Percentiles rank a stretch among this genome's conserved stretches.
These are phyloP conservation scores for Troides aeacus DNA, from an alignment of 2,888 invertebrate genomes.

Conservation along the genomic window DNA sequence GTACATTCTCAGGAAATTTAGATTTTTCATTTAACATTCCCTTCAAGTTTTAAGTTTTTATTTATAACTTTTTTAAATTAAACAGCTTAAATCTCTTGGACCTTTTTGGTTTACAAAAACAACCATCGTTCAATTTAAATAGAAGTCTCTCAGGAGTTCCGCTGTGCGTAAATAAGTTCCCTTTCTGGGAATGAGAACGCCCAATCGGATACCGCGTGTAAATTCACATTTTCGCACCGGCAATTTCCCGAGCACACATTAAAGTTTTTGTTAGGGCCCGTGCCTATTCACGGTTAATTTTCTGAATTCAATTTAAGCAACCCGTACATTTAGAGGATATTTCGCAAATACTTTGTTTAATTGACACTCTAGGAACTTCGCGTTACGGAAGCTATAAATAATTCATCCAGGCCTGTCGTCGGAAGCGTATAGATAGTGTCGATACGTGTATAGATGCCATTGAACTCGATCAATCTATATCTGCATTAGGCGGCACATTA, in stretches of 20 bases:
- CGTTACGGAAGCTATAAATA: slow-evolving; percentile 52
- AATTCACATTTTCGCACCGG: slow-evolving; percentile 67
- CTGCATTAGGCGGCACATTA: slow-evolving; percentile 33
- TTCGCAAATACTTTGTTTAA: slow-evolving; percentile 65
- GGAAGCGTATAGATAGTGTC: slow-evolving; percentile 37
- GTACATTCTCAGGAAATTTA: too few species aligned
- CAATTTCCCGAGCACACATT: slow-evolving; percentile 61
- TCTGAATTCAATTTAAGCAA: slow-evolving; percentile 64
- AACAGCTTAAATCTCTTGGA: not conserved
- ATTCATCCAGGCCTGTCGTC: slow-evolving; percentile 53
- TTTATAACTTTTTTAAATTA: not conserved
- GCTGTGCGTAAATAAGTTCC: slow-evolving; percentile 65
- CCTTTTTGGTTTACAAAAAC: not conserved
- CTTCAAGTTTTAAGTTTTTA: not conserved
- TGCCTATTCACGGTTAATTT: slow-evolving; percentile 67
- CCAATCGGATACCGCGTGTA: slow-evolving; percentile 62
- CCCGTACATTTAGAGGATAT: slow-evolving; percentile 62
- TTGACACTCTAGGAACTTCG: slow-evolving; percentile 59
- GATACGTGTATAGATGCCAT: slow-evolving; percentile 50
- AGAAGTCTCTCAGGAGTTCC: slow-evolving; percentile 50
- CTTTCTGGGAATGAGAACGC: slow-evolving; percentile 55
- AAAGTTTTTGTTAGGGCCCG: slow-evolving; percentile 64
- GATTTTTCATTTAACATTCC: too few species aligned
- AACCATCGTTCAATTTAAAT: slow-evolving; percentile 1
- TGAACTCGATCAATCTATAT: slow-evolving; percentile 41